These are phyloP conservation scores for Isichthys henryi DNA, from an alignment of 2,113 vertebrate genomes.

Conservation along the genomic window DNA sequence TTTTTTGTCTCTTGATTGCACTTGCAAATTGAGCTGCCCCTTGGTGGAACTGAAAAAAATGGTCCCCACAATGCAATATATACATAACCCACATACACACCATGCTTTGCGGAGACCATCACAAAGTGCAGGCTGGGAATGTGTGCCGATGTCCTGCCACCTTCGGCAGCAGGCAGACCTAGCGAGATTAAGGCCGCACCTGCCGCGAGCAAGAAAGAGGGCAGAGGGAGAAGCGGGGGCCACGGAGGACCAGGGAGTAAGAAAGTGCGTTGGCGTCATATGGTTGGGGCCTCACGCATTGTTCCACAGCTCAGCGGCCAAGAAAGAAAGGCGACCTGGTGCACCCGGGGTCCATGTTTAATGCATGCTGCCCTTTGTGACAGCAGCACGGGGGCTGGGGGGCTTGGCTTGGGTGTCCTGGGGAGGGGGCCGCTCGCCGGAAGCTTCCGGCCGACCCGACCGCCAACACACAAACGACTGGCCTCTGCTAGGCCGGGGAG, in stretches of 20 bases:
- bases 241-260: background rate
- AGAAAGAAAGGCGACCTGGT: slow-evolving; percentile 60
- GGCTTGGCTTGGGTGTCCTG: slow-evolving; percentile 57
- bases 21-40: background rate
- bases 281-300: slow-evolving; percentile 60
- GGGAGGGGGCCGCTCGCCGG: slow-evolving; percentile 28
- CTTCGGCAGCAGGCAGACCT: background rate
- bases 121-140: background rate
- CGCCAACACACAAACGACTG: background rate
- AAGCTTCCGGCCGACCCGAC: background rate
- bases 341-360: slow-evolving; percentile 63
- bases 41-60: background rate
- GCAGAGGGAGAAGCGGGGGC: background rate
- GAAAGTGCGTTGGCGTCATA: slow-evolving; percentile 57
- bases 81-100: background rate
- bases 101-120: background rate
- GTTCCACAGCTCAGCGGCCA: slow-evolving; percentile 55
- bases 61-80: background rate
- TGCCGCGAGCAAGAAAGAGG: background rate
- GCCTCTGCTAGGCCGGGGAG: background rate
- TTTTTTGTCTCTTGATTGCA: background rate
- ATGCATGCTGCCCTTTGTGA: slow-evolving; percentile 71
- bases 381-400: slow-evolving; percentile 60
- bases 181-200: background rate
- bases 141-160: background rate